Evolutionary conservation across 1,140 invertebrate genomes (phyloP), one percentile per base, ranked within the genome.

Genomic region (Conopomorpha cramerella): DNA sequence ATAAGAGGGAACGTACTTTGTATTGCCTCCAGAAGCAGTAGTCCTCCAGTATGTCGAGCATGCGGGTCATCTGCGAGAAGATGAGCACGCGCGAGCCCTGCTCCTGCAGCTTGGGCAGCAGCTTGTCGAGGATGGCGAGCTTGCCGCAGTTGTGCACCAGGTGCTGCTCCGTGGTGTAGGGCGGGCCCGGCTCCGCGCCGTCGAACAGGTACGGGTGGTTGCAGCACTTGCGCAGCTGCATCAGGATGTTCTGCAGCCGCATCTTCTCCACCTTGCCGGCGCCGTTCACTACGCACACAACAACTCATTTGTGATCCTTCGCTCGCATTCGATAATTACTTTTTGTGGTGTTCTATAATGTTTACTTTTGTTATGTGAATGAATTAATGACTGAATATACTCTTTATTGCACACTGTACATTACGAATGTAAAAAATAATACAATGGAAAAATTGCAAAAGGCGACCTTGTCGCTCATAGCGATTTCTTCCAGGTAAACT

Each of bases 201-300:
- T 99, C 97, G 66, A 99, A 99, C 30, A 99, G 72, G 72, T 99
- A 99, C 0, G 97, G 97, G 79, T 99, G 97, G 68, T 99, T 99
- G 45, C 91, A 93, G 65, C 96, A 99, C 62, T 98, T 98, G 3
- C 95, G 82, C 46, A 99, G 72, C 77, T 99, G 98, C 98, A 99
- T 99, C 0, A 99, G 83, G 76, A 99, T 99, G 62, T 99, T 99
- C 54, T 99, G 92, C 16, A 99, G 77, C 10, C 98, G 81, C 92
- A 97, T 96, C 63, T 99, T 99, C 57, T 99, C 96, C 10, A 95
- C 87, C 64, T 96, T 96, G 14, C 96, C 96, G 29, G 96, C 96
- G 2, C 96, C 95, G 62, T 99, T 99, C 0, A 99, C 91, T 77
- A n/a, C n/a, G n/a, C n/a, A n/a, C n/a, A n/a, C n/a, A n/a, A n/a